A percentile compares a stretch with the other conserved stretches of the same genome.
phyloP scores from a whole-genome alignment of 2,113 vertebrate species.

The Salvelinus fontinalis region DNA sequence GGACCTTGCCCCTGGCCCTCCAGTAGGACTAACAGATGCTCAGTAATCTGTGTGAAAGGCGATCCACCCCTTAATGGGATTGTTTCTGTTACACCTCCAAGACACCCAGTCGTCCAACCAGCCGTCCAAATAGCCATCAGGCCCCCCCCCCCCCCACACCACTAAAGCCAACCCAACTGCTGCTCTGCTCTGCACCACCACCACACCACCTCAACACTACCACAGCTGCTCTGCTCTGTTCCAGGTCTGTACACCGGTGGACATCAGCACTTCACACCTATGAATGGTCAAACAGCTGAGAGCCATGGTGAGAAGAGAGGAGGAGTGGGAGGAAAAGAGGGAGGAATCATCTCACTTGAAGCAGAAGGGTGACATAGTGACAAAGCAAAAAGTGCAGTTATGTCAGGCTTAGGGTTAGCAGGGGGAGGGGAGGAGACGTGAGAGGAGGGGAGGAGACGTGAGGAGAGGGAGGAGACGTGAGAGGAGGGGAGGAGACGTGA shows the following conservation, averaged over 20 bases:
- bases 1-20: slow-evolving; percentile 56
- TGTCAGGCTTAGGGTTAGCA: neutral
- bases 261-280: slow-evolving; percentile 64
- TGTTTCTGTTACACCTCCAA: slow-evolving; percentile 77
- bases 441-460: no score
- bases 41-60: slow-evolving; percentile 76
- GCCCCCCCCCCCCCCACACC: slow-evolving; percentile 50
- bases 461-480: slow-evolving; percentile 46
- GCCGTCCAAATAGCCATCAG: slow-evolving; percentile 27
- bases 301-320: slow-evolving; percentile 8
- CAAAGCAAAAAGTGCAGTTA: slow-evolving; percentile 13
- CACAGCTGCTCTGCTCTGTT: slow-evolving; percentile 41
- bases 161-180: slow-evolving; percentile 38
- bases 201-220: slow-evolving; percentile 45
- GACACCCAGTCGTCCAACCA: slow-evolving; percentile 62
- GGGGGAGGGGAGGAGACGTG: neutral
- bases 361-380: slow-evolving; percentile 71
- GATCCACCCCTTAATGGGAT: slow-evolving; percentile 74
- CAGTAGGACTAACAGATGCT: slow-evolving; percentile 73
- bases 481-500: slow-evolving; percentile 24
- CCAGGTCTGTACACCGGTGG: slow-evolving; percentile 71
- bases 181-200: slow-evolving; percentile 37
- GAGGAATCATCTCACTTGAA: slow-evolving; percentile 34
- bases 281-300: slow-evolving; percentile 51
- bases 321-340: neutral